Evolutionary conservation across 2,888 invertebrate genomes (phyloP).

Genomic region (Alloplasta piceator): DNA sequence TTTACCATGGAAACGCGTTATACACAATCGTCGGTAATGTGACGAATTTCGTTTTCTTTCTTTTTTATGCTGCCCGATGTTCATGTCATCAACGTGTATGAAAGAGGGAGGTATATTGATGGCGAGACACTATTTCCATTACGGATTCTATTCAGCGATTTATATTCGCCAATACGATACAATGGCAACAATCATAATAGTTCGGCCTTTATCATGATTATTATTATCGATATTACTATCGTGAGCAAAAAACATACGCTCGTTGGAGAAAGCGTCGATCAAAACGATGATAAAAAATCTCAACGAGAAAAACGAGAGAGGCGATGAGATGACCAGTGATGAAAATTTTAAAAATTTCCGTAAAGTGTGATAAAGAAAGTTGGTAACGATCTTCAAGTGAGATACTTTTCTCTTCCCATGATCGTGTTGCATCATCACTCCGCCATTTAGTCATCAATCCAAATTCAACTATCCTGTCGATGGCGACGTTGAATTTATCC

Average conservation of each 20-base stretch:
- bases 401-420: neutral
- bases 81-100: constrained; percentile 5
- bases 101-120: constrained; percentile 12
- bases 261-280: neutral
- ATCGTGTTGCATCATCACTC: neutral
- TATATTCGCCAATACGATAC: neutral
- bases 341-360: constrained; percentile 49
- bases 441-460: constrained; percentile 45
- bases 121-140: constrained; percentile 45
- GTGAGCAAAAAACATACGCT: too few relatives aligned
- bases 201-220: too few relatives aligned
- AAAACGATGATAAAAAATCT: constrained; percentile 22
- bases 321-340: constrained; percentile 10
- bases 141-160: neutral
- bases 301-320: constrained; percentile 13
- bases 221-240: too few relatives aligned
- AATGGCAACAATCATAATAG: neutral
- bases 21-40: constrained; percentile 28
- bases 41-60: constrained; percentile 7
- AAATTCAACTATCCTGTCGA: constrained; percentile 27
- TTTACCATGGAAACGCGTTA: neutral
- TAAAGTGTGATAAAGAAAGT: constrained; percentile 47
- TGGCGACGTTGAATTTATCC: constrained; percentile 42
- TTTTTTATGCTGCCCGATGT: too few relatives aligned
- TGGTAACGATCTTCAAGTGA: neutral